Evolutionary conservation across 2,888 invertebrate species (phyloP), one percentile per base, ranked within the genome.

Genomic region (Dolichopus griseipennis): DNA sequence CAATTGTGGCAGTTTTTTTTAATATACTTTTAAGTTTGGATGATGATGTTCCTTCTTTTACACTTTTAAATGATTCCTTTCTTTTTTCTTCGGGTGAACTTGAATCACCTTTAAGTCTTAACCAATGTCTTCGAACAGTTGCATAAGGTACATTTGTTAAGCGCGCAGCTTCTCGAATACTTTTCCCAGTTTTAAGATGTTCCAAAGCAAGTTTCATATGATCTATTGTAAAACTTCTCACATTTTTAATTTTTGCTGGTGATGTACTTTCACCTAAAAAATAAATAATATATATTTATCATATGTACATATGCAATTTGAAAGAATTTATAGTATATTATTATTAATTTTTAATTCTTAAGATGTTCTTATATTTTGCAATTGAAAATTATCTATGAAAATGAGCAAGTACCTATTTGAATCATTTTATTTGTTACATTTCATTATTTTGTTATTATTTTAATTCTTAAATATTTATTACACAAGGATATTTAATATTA

Each of bases 61-160:
- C 2, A 3, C 2, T 10, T 7, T 8, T 37, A 37, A 37, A 52
- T n/a, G 52, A 12, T 2, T 6, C 18, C 18, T 9, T 6, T 52
- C 2, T 52, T 15, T 10, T 1, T 18, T 52, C 52, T 52, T 37
- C 12, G 2, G 18, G 15, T 37, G 52, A 18, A 6, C 9, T 52
- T 18, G 15, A 6, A 52, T 18, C 6, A 12, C 18, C 18, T n/a
- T 52, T 52, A 12, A 18, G 18, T n/a, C n/a, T 64, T 20, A 64
- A n/a, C 64, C 64, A 64, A 64, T 64, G 34, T 8, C 64, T 33
- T 37, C 64, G 33, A 10, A 64, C 64, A 8, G 64, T 64, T 20
- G 64, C 64, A 64, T 64, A 64, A 34, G 64, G 33, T 20, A 64
- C 18, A 37, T 64, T 64, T 64, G 64, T 37, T 9, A 64, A 10